These are phyloP conservation scores for Trachelus iudaicus DNA, from an alignment of 2,888 invertebrate species.

Conservation along the genomic window DNA sequence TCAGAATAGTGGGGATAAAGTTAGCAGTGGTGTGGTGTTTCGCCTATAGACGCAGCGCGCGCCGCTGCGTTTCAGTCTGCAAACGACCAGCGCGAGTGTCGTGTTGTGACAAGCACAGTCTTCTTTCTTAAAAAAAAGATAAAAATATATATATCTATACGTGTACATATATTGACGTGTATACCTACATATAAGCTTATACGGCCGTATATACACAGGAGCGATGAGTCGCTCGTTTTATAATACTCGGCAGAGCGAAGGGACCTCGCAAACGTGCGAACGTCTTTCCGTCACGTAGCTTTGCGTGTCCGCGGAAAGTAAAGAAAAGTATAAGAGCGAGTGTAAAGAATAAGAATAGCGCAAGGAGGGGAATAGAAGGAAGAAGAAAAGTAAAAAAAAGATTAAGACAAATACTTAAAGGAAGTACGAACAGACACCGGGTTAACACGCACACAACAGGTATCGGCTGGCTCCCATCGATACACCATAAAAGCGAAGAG, in stretches of 20 bases:
- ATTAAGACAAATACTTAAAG: not conserved
- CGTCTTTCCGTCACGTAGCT: not conserved
- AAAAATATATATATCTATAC: conserved; percentile 11
- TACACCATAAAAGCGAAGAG: not conserved
- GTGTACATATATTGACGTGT: conserved; percentile 2
- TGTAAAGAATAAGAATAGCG: not conserved
- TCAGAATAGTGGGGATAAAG: not conserved
- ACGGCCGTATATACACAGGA: not conserved
- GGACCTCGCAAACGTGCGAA: not conserved
- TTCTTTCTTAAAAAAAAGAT: conserved; percentile 1
- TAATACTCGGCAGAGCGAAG: not conserved
- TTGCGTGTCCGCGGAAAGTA: not conserved
- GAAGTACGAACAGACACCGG: not conserved
- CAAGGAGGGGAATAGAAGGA: not conserved
- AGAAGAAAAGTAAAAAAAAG: not conserved
- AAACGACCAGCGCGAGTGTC: conserved; percentile 52
- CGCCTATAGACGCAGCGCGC: conserved; percentile 18
- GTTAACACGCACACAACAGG: not conserved
- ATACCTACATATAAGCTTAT: not conserved
- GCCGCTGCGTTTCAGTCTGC: conserved; percentile 52
- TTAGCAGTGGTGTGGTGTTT: not conserved
- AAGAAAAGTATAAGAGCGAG: not conserved
- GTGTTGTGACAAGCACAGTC: conserved; percentile 30
- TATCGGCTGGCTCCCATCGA: not conserved
- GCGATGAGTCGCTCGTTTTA: not conserved